These are phyloP conservation scores for Heteropelma amictum DNA, from an alignment of 2,888 invertebrate species.

Conservation along the genomic window DNA sequence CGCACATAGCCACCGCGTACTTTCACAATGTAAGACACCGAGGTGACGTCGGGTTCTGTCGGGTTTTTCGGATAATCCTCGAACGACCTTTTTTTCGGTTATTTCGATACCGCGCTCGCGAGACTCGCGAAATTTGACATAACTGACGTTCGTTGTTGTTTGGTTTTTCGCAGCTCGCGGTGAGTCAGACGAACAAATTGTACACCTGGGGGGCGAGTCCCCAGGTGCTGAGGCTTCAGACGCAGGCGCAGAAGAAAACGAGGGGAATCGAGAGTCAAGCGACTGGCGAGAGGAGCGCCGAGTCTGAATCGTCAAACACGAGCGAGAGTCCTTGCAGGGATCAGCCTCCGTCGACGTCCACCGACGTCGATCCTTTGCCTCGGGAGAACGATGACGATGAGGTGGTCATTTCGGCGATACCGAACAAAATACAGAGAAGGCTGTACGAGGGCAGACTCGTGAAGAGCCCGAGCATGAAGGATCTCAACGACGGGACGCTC, in stretches of 20 bases:
- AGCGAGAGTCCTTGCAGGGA: neutral
- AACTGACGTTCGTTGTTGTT: too few species aligned
- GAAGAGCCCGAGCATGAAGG: slow-evolving; percentile 56
- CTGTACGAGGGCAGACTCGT: slow-evolving; percentile 40
- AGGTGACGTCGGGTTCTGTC: neutral
- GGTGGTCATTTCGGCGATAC: slow-evolving; percentile 9
- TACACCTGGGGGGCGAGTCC: slow-evolving; percentile 90
- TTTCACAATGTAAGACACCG: slow-evolving; percentile 89
- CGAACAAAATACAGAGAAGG: slow-evolving; percentile 47
- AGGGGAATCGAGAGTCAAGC: slow-evolving; percentile 79
- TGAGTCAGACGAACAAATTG: slow-evolving; percentile 83
- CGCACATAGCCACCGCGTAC: slow-evolving; percentile 83
- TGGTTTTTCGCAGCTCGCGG: slow-evolving; percentile 83
- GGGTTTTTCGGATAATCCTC: neutral
- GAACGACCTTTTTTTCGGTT: too few species aligned
- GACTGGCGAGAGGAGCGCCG: slow-evolving; percentile 73
- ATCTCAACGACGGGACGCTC: slow-evolving; percentile 59
- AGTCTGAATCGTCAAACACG: slow-evolving; percentile 31
- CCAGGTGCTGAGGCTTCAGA: slow-evolving; percentile 84
- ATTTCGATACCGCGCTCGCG: too few species aligned
- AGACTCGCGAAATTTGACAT: too few species aligned
- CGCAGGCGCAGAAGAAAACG: slow-evolving; percentile 82
- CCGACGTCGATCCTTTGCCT: slow-evolving; percentile 4
- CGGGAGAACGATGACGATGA: slow-evolving; percentile 44
- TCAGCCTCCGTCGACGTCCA: neutral